Base-by-base conservation (phyloP, 2,797 vertebrate genomes). In the Anableps anableps region DNA sequence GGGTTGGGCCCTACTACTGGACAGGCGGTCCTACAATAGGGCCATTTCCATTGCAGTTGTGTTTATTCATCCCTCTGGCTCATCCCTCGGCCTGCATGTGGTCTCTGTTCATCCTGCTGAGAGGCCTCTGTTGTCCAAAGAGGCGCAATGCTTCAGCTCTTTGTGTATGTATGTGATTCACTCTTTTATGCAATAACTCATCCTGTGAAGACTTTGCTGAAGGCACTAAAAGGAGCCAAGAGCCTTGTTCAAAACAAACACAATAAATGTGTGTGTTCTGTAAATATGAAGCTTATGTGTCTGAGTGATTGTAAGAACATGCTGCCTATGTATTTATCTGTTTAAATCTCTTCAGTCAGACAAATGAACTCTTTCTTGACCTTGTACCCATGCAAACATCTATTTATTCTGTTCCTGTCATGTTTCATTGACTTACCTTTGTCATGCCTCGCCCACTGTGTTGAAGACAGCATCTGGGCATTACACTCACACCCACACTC, bases 81-180 rank as follows among this genome's bases (percentile, higher is more conserved):
- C 93, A 91, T 79, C 92, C 93, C 88, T 86, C 31, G 13, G 86
- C 88, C 93, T 75, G 91, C 92, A 93, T 81, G 92, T 88, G 93
- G 93, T 94, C 93, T 95, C 94, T 94, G 93, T 94, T 94, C 91
- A 86, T 89, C 93, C 93, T 79, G 92, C 93, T 91, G 94, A 92
- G 93, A 92, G 84, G 89, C 83, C 92, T 90, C 91, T 83, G 88
- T 66, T 76, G 89, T 78, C 19, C 68, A 77, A 87, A 93, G 86
- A 92, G 91, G 81, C 82, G 4, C 79, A 84, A 93, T 94, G 90
- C 92, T 93, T 93, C 91, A 93, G 85, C 71, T 79, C 84, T 84
- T 84, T 19, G 75, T 82, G 84, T 94, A 89, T 87, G 88, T 89
- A 79, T 58, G 51, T 81, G 83, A 80, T 76, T 81, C 9, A 13